Conservation (phyloP, 1,140 invertebrate species). For the Dreissena polymorpha region DNA sequence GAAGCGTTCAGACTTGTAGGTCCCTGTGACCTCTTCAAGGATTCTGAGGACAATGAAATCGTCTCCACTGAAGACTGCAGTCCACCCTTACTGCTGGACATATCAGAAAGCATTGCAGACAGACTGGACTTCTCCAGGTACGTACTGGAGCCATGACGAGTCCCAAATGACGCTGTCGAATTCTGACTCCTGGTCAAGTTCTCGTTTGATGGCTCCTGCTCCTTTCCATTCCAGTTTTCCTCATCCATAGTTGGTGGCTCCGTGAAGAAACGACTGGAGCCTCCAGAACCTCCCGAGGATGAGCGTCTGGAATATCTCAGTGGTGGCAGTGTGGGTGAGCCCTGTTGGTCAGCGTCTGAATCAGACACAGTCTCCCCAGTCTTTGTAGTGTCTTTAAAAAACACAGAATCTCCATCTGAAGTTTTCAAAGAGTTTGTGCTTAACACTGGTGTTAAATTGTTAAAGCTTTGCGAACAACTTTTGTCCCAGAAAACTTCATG, state of each 20-base stretch:
- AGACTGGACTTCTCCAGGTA: conserved; percentile 52
- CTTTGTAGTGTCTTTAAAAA: background rate
- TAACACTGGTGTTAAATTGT: conserved; percentile 36
- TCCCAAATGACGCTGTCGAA: background rate
- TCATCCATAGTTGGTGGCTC: conserved; percentile 9
- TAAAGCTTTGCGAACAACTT: background rate
- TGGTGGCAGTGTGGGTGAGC: conserved; percentile 33
- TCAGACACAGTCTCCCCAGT: background rate
- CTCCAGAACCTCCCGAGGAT: conserved; percentile 23
- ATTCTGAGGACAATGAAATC: conserved; percentile 20
- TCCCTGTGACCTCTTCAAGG: background rate
- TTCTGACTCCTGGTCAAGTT: background rate
- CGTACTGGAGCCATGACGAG: background rate
- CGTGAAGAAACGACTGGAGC: conserved; percentile 31
- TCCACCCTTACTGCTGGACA: conserved; percentile 32
- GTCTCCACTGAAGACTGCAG: background rate
- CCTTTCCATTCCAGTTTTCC: background rate
- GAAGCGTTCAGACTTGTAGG: background rate
- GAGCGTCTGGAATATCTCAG: conserved; percentile 18
- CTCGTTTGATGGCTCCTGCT: background rate
- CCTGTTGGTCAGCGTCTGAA: background rate
- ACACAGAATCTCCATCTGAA: background rate
- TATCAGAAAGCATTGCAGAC: conserved; percentile 37
- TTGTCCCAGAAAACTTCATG: conserved; percentile 10
- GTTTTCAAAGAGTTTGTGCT: no score